phyloP scores from a whole-genome alignment of 1,140 invertebrate species.

The Zelostemma sp. region DNA sequence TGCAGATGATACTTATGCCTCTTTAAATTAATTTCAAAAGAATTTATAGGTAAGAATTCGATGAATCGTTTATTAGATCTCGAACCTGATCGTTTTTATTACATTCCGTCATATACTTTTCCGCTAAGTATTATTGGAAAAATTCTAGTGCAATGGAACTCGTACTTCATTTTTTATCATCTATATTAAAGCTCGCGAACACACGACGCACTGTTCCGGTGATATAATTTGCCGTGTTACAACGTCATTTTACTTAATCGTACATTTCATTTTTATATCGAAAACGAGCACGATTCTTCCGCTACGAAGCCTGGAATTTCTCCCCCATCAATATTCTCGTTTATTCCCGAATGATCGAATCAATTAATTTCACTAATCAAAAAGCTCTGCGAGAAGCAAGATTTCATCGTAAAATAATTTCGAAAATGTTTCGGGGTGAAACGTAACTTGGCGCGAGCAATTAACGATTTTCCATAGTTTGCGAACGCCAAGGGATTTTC shows the following conservation, averaged over 20 bases:
- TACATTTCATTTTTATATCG: slow-evolving; percentile 13
- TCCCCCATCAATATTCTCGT: too few relatives aligned
- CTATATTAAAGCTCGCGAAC: slow-evolving; percentile 28
- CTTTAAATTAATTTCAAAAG: too few relatives aligned
- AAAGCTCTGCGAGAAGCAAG: too few relatives aligned
- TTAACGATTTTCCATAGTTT: slow-evolving; percentile 61
- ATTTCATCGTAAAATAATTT: too few relatives aligned
- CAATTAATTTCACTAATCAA: too few relatives aligned
- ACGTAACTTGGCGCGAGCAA: slow-evolving; percentile 44
- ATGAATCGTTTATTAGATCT: slow-evolving; percentile 44
- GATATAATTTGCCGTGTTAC: slow-evolving; percentile 35
- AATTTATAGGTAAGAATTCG: too few relatives aligned
- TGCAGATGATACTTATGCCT: too few relatives aligned
- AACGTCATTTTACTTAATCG: slow-evolving; percentile 20
- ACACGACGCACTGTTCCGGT: slow-evolving; percentile 19
- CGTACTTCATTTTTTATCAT: slow-evolving; percentile 35
- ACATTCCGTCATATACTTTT: slow-evolving; percentile 43
- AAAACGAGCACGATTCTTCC: too few relatives aligned
- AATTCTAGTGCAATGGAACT: slow-evolving; percentile 33
- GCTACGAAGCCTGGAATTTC: too few relatives aligned
- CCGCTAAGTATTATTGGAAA: slow-evolving; percentile 47
- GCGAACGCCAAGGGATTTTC: slow-evolving; percentile 46
- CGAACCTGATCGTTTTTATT: slow-evolving; percentile 38
- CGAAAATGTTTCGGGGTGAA: too few relatives aligned
- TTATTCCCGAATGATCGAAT: too few relatives aligned